A percentile compares a stretch with the other conserved stretches of the same genome.
Conservation (phyloP, 2,113 vertebrate genomes). For the Anhinga anhinga region DNA sequence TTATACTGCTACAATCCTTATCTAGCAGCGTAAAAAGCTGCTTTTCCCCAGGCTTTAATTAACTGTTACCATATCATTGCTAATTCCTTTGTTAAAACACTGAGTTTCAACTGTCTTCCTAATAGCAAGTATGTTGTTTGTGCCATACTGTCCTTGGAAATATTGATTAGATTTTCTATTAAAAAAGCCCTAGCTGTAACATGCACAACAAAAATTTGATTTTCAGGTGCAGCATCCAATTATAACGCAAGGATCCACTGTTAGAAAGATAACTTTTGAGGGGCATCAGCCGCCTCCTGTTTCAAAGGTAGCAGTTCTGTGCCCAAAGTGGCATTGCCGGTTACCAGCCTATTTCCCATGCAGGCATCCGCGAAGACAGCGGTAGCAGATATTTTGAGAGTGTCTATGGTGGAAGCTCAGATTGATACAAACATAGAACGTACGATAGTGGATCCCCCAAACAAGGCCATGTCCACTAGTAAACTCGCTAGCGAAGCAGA, state of each 20-base stretch:
- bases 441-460: slow-evolving; percentile 86
- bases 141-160: slow-evolving; percentile 68
- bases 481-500: slow-evolving; percentile 72
- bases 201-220: slow-evolving; percentile 74
- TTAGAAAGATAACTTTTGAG: slow-evolving; percentile 95
- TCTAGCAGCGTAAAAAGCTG: slow-evolving; percentile 60
- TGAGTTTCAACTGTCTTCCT: slow-evolving; percentile 73
- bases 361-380: slow-evolving; percentile 81
- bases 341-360: slow-evolving; percentile 76
- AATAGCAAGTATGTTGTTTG: slow-evolving; percentile 68
- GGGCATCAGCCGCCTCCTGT: slow-evolving; percentile 80
- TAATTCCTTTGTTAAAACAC: slow-evolving; percentile 68
- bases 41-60: slow-evolving; percentile 55
- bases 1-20: slow-evolving; percentile 46
- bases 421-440: slow-evolving; percentile 87
- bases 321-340: slow-evolving; percentile 75
- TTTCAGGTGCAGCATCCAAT: slow-evolving; percentile 88
- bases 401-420: slow-evolving; percentile 98
- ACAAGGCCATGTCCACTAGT: slow-evolving; percentile 79
- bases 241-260: slow-evolving; percentile 90
- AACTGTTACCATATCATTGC: slow-evolving; percentile 47
- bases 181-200: slow-evolving; percentile 67
- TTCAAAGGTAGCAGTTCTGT: slow-evolving; percentile 81
- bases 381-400: slow-evolving; percentile 93
- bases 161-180: slow-evolving; percentile 45